A percentile compares a stretch with the other conserved stretches of the same genome.
phyloP scores from a whole-genome alignment of 2,888 invertebrate genomes.

The Aquatica leii region DNA sequence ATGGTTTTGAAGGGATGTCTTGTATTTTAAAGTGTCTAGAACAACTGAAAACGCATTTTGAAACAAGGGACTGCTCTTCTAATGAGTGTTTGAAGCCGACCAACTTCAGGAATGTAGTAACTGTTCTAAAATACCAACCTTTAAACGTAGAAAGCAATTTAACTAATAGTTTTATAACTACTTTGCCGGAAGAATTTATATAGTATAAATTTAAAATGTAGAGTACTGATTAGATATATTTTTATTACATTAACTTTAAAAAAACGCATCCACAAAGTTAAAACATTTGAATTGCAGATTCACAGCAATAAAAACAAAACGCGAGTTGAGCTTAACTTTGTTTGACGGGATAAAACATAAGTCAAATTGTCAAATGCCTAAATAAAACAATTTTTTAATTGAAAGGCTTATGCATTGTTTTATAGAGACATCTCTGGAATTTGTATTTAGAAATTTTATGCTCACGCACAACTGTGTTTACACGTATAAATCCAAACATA shows the following conservation, averaged over 20 bases:
- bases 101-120: conserved; percentile 42
- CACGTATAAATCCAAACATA: too few species aligned
- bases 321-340: too few species aligned
- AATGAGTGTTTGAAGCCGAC: conserved; percentile 39
- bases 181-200: conserved; percentile 31
- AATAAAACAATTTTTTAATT: neutral
- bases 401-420: neutral
- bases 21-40: too few species aligned
- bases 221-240: conserved; percentile 18
- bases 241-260: too few species aligned
- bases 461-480: too few species aligned
- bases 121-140: conserved; percentile 46
- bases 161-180: conserved; percentile 56
- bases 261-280: neutral
- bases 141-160: conserved; percentile 50
- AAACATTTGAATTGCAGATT: neutral
- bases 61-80: conserved; percentile 33
- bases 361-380: too few species aligned
- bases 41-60: conserved; percentile 22
- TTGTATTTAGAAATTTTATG: neutral
- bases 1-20: too few species aligned
- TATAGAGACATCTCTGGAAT: neutral
- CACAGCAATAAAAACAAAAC: neutral
- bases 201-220: conserved; percentile 16
- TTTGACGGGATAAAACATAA: too few species aligned